Conservation (phyloP, 2,113 vertebrate genomes). For the Capreolus pygargus region DNA sequence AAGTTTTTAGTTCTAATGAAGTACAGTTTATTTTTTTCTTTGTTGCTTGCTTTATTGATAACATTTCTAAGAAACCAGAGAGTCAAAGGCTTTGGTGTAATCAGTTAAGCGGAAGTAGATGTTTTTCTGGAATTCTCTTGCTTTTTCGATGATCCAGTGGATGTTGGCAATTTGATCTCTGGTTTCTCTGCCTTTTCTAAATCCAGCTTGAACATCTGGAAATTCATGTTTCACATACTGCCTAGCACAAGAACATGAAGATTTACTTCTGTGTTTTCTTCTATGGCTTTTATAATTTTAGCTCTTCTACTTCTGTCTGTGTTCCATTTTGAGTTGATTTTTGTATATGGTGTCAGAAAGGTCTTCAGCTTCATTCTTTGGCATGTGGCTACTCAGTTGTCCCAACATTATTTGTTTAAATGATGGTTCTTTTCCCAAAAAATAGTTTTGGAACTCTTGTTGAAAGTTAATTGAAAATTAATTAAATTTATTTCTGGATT, state of each 20-base stretch:
- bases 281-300: neutral
- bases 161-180: too few relatives aligned
- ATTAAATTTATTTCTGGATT: neutral
- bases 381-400: neutral
- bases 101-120: too few relatives aligned
- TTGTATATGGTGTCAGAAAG: neutral
- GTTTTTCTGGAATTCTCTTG: too few relatives aligned
- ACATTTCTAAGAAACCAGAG: neutral
- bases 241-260: neutral
- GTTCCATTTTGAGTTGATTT: neutral
- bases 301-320: neutral
- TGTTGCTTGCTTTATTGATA: neutral
- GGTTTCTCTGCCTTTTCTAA: too few relatives aligned
- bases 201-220: too few relatives aligned
- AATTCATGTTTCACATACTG: neutral
- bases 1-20: neutral
- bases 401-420: neutral
- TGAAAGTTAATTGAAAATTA: neutral
- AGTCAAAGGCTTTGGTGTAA: too few relatives aligned
- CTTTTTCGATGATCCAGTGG: too few relatives aligned
- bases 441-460: neutral
- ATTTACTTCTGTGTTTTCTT: neutral
- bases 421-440: neutral
- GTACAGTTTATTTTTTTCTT: neutral
- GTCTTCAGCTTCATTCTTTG: neutral